Base-by-base conservation (phyloP, 2,888 invertebrate species). In the Xanthorhoe designata region DNA sequence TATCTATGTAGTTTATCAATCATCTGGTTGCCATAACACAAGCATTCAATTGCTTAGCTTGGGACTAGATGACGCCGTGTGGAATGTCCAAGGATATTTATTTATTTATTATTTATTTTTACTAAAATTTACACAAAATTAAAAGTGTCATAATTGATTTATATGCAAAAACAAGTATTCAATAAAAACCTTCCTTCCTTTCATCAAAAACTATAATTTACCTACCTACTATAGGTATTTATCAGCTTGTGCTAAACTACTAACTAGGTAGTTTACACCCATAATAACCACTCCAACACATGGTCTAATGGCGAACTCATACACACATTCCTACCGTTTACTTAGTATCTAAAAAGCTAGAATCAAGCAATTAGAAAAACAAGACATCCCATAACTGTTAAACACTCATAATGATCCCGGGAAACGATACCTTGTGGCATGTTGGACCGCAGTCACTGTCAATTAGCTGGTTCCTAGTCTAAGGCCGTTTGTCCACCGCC, bases 401-500 rank as follows among this genome's bases (percentile, higher is more conserved):
- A 63, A 66, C 64, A 49, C 55, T 50, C 61, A 45, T 74, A 69
- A 72, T 66, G 66, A 66, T 71, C 61, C 71, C 52, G 5, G 52
- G 72, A 73, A 73, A 69, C 68, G 66, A 75, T 74, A 71, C 63
- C 62, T 59, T 57, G 49, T 35, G 51, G 64, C 65, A 65, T 66
- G 68, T 53, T 50, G 45, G 60, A 66, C 42, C 57, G 67, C 63
- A 68, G 68, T 68, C 73, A 65, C 66, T 70, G 66, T 68, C 68
- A 70, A 72, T 72, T 72, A 74, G 67, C 65, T 47, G 45, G 64
- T 69, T 64, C 64, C 57, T 68, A 60, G 61, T 60, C 59, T 56
- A n/a, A n/a, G n/a, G n/a, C n/a, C n/a, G n/a, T n/a, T n/a, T n/a
- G n/a, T n/a, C n/a, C n/a, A n/a, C n/a, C n/a, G n/a, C n/a, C n/a